Conservation (phyloP, 2,888 invertebrate species). For the Margaritifera margaritifera region DNA sequence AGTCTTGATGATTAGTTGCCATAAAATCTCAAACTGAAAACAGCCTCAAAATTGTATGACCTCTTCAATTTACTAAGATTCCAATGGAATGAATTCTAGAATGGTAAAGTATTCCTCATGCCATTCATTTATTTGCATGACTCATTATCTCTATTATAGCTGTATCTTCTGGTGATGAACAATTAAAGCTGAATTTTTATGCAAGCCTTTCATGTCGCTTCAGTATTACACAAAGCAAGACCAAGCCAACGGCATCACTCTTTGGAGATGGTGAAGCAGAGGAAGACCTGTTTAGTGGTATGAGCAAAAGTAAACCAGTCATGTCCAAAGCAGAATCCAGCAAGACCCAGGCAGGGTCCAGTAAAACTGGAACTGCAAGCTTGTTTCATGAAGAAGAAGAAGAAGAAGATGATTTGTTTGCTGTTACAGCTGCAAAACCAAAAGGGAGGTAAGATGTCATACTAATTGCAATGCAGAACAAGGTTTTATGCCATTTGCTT, state of each 20-base stretch:
- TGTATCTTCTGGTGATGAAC: not conserved
- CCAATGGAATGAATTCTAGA: too few relatives aligned
- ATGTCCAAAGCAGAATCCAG: too few relatives aligned
- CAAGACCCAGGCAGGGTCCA: too few relatives aligned
- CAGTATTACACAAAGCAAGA: slow-evolving; percentile 24
- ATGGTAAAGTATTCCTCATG: too few relatives aligned
- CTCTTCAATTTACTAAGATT: too few relatives aligned
- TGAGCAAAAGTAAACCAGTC: slow-evolving; percentile 16
- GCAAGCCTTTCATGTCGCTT: not conserved
- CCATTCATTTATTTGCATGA: too few relatives aligned
- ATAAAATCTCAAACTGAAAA: too few relatives aligned
- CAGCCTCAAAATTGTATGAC: too few relatives aligned
- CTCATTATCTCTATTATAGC: too few relatives aligned
- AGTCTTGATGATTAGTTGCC: too few relatives aligned
- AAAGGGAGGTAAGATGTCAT: slow-evolving; percentile 25
- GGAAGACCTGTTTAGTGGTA: slow-evolving; percentile 39
- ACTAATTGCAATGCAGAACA: too few relatives aligned
- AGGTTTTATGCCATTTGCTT: too few relatives aligned
- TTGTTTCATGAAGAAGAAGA: slow-evolving; percentile 35
- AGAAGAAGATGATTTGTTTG: slow-evolving; percentile 58
- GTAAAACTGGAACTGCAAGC: not conserved
- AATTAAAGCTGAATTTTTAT: not conserved
- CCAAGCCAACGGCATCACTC: slow-evolving; percentile 22
- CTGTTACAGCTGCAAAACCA: slow-evolving; percentile 33
- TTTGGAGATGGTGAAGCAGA: slow-evolving; percentile 50